These are phyloP conservation scores for Darevskia mixta DNA, from an alignment of 2,797 vertebrate genomes.

Conservation along the genomic window DNA sequence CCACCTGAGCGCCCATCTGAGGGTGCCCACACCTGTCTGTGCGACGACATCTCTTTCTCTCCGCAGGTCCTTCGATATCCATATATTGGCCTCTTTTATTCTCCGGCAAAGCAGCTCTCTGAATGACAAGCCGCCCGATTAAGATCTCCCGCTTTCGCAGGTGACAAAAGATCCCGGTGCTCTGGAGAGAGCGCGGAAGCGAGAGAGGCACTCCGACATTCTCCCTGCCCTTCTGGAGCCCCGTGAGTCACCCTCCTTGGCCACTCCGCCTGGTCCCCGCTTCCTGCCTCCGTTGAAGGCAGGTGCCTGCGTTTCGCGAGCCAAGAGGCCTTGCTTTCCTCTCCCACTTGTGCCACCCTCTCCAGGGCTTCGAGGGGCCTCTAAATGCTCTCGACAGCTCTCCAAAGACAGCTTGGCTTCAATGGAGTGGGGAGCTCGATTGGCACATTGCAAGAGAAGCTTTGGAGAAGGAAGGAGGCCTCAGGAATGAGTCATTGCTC, in stretches of 20 bases:
- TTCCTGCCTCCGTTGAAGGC: neutral
- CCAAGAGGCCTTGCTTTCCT: neutral
- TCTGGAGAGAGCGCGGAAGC: neutral
- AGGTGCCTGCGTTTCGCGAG: neutral
- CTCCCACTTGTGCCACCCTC: neutral
- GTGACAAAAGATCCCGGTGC: neutral
- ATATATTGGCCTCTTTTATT: neutral
- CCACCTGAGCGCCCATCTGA: no score
- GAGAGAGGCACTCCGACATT: neutral
- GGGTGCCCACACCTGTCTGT: neutral
- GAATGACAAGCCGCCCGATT: neutral
- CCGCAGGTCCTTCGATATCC: fast-evolving
- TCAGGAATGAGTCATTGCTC: neutral
- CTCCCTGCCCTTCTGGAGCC: fast-evolving
- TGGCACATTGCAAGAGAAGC: neutral
- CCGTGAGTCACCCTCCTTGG: neutral
- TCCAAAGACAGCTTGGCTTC: neutral
- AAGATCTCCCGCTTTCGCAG: neutral
- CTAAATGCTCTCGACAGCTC: neutral
- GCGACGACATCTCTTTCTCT: neutral
- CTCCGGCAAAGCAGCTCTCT: neutral
- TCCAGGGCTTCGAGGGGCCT: neutral
- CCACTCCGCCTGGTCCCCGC: neutral
- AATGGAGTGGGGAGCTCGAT: neutral
- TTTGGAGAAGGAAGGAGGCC: neutral